phyloP scores from a whole-genome alignment of 2,113 vertebrate species.

The Epinephelus fuscoguttatus region DNA sequence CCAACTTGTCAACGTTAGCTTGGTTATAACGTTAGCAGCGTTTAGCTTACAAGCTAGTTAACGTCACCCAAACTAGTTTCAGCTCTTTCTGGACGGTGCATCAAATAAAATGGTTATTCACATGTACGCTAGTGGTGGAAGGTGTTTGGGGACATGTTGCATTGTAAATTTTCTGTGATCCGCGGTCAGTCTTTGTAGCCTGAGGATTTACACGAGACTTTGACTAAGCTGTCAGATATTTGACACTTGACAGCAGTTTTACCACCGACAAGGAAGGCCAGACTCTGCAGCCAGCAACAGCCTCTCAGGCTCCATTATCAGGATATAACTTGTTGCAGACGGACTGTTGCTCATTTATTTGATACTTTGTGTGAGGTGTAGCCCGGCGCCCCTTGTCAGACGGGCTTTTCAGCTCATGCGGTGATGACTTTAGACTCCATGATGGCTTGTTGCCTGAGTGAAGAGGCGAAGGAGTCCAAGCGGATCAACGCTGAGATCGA shows the following conservation, averaged over 20 bases:
- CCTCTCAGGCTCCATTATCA: not conserved
- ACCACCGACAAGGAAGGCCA: conserved; percentile 42
- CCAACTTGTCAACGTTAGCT: conserved; percentile 48
- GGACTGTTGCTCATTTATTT: conserved; percentile 32
- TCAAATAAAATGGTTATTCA: conserved; percentile 9
- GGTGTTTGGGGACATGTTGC: conserved; percentile 28
- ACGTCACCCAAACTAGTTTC: conserved; percentile 23
- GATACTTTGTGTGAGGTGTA: conserved; percentile 57
- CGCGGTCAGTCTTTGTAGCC: conserved; percentile 27
- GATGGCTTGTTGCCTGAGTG: conserved; percentile 97
- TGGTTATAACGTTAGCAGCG: conserved; percentile 39
- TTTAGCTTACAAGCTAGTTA: conserved; percentile 36
- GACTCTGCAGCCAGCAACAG: conserved; percentile 31
- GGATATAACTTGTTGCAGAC: conserved; percentile 31
- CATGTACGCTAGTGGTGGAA: not conserved
- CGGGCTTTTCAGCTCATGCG: conserved; percentile 80
- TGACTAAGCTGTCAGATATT: conserved; percentile 72
- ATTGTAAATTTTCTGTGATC: conserved; percentile 9
- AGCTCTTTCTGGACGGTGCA: not conserved
- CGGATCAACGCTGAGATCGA: conserved; percentile 96
- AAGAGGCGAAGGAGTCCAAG: conserved; percentile 96
- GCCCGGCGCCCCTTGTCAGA: conserved; percentile 63
- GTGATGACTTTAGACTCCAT: conserved; percentile 93
- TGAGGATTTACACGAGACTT: conserved; percentile 47
- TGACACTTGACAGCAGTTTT: conserved; percentile 62